Evolutionary conservation across 2,888 invertebrate genomes (phyloP).

Genomic region (Chelonus formosanus): DNA sequence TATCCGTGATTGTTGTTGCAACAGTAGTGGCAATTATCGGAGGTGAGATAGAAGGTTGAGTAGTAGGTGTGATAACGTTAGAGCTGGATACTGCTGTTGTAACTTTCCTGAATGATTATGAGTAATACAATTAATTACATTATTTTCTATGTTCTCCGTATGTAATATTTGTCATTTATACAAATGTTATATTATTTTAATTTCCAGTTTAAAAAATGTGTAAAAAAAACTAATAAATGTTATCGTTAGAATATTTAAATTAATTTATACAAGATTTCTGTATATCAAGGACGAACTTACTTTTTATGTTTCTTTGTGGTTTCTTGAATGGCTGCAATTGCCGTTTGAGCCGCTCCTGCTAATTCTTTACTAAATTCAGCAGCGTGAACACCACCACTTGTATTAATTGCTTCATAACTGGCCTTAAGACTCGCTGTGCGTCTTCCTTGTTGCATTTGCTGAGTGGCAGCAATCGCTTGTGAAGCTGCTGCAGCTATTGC

Average conservation of each 20-base stretch:
- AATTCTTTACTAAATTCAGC: constrained; percentile 77
- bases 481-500: constrained; percentile 95
- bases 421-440: constrained; percentile 94
- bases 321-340: constrained; percentile 75
- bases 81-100: constrained; percentile 56
- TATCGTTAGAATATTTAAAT: constrained; percentile 8
- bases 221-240: constrained; percentile 7
- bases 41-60: constrained; percentile 64
- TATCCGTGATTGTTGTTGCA: constrained; percentile 68
- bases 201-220: no score
- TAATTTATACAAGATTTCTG: neutral
- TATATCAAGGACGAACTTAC: constrained; percentile 53
- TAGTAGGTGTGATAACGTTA: constrained; percentile 55
- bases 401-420: constrained; percentile 89
- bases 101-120: constrained; percentile 55
- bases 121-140: constrained; percentile 32
- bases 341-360: constrained; percentile 77
- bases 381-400: constrained; percentile 72
- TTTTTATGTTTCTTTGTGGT: constrained; percentile 74
- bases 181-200: no score
- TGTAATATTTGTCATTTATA: no score
- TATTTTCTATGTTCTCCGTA: no score
- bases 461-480: constrained; percentile 95
- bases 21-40: constrained; percentile 60
- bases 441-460: constrained; percentile 93